These are phyloP conservation scores for Oreochromis grahami DNA, from an alignment of 2,797 vertebrate genomes.

Conservation along the genomic window DNA sequence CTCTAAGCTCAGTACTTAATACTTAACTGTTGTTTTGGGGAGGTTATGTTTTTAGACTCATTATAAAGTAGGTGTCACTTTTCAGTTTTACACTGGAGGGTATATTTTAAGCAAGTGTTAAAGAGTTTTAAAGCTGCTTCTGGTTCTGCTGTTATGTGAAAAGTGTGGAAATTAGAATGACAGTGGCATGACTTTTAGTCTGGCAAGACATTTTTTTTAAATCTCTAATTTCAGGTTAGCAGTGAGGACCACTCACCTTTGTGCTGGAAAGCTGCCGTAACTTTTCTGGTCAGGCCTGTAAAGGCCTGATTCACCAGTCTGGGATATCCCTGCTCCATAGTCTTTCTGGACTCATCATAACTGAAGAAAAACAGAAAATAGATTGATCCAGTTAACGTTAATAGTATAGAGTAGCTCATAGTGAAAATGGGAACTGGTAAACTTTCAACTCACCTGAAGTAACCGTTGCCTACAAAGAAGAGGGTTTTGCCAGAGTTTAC, in stretches of 20 bases:
- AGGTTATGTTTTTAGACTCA: not conserved
- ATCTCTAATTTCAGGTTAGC: not conserved
- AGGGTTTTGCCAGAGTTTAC: conserved; percentile 74
- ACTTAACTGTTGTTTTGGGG: not conserved
- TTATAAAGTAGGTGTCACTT: not conserved
- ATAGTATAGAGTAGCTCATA: not conserved
- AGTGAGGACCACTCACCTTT: conserved; percentile 65
- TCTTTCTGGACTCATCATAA: conserved; percentile 75
- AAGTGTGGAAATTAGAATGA: not conserved
- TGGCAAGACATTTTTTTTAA: rapidly evolving
- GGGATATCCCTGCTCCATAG: conserved; percentile 78
- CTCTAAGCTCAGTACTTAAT: not conserved
- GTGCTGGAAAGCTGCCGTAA: conserved; percentile 81
- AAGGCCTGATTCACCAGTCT: conserved; percentile 61
- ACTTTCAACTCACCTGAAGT: conserved; percentile 76
- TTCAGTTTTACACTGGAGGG: not conserved
- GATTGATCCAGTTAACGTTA: not conserved
- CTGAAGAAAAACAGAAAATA: conserved; percentile 53
- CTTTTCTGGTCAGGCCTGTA: conserved; percentile 61
- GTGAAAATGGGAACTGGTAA: not conserved
- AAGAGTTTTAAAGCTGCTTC: not conserved
- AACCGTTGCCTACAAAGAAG: conserved; percentile 76
- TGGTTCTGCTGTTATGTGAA: not conserved
- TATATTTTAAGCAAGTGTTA: not conserved
- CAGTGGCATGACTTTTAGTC: not conserved